Percentiles rank a stretch among this genome's conserved stretches.
phyloP scores from a whole-genome alignment of 2,113 vertebrate species.

The Chamaea fasciata region DNA sequence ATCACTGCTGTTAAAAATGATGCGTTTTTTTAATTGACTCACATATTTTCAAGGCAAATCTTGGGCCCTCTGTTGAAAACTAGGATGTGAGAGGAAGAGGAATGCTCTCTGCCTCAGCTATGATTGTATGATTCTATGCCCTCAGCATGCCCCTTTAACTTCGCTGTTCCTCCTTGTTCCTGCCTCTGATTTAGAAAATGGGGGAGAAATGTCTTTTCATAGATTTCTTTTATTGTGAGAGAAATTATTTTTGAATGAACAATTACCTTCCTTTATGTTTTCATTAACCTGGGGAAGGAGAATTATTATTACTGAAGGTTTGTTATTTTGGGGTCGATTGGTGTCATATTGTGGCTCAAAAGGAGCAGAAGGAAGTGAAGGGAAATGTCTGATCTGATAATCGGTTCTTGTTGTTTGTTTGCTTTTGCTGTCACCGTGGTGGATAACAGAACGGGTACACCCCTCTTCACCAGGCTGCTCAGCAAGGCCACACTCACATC shows the following conservation, averaged over 20 bases:
- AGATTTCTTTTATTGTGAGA: neutral
- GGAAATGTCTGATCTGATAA: neutral
- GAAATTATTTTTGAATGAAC: neutral
- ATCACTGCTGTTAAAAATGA: neutral
- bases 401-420: neutral
- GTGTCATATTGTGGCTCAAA: neutral
- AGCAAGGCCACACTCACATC: conserved; percentile 96
- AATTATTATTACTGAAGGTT: neutral
- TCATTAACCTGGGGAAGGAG: neutral
- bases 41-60: neutral
- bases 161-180: neutral
- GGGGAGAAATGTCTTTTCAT: neutral
- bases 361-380: neutral
- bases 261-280: neutral
- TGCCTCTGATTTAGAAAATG: neutral
- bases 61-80: neutral
- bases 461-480: conserved; percentile 94
- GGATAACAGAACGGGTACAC: conserved; percentile 90
- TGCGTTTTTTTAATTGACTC: neutral
- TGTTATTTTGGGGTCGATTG: neutral
- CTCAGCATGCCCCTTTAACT: neutral
- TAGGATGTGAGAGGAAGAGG: neutral
- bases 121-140: rapidly evolving
- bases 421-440: neutral
- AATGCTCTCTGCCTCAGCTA: neutral